Evolutionary conservation across 1,140 invertebrate genomes (phyloP).

Genomic region (Tetranychus cinnabarinus): DNA sequence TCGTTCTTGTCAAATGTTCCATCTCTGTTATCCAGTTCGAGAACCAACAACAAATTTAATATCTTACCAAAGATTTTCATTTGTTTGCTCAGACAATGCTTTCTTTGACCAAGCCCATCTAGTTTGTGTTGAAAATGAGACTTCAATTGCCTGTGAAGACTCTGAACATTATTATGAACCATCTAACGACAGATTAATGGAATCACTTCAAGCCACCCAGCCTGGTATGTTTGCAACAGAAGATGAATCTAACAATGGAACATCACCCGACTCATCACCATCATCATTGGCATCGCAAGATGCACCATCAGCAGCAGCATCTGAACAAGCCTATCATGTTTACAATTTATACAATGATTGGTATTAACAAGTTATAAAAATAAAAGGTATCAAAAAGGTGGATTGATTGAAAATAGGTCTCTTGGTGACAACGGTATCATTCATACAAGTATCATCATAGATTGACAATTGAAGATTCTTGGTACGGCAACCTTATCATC

Average conservation of each 20-base stretch:
- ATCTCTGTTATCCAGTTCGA: conserved; percentile 13
- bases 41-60: not conserved
- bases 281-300: too few relatives aligned
- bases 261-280: too few relatives aligned
- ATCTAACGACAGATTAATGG: not conserved
- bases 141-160: not conserved
- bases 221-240: not conserved
- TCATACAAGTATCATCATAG: too few relatives aligned
- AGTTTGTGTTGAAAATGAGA: conserved; percentile 1
- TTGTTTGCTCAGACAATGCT: conserved; percentile 1
- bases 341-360: too few relatives aligned
- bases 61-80: conserved; percentile 4
- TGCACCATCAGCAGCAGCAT: too few relatives aligned
- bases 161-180: not conserved
- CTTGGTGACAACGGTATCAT: too few relatives aligned
- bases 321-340: too few relatives aligned
- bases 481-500: too few relatives aligned
- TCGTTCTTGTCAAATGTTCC: conserved; percentile 14
- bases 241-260: not conserved
- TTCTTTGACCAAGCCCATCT: conserved; percentile 4
- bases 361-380: too few relatives aligned
- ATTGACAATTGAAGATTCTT: too few relatives aligned
- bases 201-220: not conserved
- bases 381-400: too few relatives aligned
- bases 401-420: too few relatives aligned